phyloP scores from a whole-genome alignment of 2,797 vertebrate genomes.

The Macroramphosus scolopax region DNA sequence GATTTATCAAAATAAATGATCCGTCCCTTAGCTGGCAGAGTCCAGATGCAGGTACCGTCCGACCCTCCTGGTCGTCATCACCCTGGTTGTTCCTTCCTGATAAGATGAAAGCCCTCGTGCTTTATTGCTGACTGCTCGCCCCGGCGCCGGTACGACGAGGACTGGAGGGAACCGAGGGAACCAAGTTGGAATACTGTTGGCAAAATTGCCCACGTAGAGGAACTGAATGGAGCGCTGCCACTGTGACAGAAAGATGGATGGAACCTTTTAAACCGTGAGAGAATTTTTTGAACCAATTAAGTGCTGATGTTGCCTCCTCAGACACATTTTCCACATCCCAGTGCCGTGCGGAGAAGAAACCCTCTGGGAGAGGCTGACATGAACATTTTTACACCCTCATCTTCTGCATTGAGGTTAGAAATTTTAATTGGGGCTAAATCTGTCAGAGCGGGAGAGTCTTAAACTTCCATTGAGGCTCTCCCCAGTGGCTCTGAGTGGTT shows the following conservation, averaged over 20 bases:
- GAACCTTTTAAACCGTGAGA: conserved; percentile 37
- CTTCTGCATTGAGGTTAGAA: conserved; percentile 43
- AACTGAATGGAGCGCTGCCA: conserved; percentile 12
- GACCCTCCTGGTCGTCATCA: not conserved
- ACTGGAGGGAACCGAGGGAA: conserved; percentile 6
- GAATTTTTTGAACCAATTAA: conserved; percentile 66
- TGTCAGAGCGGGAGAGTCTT: conserved; percentile 48
- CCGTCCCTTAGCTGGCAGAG: not conserved
- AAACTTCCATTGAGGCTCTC: conserved; percentile 21
- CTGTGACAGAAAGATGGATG: conserved; percentile 47
- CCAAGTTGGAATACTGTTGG: conserved; percentile 16
- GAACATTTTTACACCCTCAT: conserved; percentile 25
- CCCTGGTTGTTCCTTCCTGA: not conserved
- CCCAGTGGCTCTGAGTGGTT: not conserved
- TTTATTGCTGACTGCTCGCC: conserved; percentile 8
- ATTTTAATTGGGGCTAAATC: conserved; percentile 64
- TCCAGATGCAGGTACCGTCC: not conserved
- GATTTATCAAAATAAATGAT: conserved; percentile 3
- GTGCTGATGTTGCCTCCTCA: conserved; percentile 49
- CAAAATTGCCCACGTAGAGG: conserved; percentile 11
- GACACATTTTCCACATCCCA: conserved; percentile 40
- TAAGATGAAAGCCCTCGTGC: too few species aligned
- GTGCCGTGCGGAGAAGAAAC: conserved; percentile 7
- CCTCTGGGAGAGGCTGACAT: conserved; percentile 55
- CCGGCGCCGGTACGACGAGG: not conserved